phyloP scores from a whole-genome alignment of 2,888 invertebrate species.

The Heliconius ethilla region DNA sequence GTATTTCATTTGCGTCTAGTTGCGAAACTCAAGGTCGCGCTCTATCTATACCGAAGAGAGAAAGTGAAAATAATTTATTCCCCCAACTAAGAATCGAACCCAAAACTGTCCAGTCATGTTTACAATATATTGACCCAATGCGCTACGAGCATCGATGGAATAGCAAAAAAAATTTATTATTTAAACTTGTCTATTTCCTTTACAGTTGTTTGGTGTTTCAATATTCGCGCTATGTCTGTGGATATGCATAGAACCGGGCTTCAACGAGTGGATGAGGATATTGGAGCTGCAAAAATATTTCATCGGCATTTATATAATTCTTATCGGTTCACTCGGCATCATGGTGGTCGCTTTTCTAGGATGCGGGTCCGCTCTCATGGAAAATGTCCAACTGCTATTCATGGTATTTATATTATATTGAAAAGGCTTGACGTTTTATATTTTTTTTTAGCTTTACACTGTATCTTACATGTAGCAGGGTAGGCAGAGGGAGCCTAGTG shows the following conservation, averaged over 20 bases:
- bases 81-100: background rate
- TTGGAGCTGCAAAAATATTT: conserved; percentile 89
- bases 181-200: conserved; percentile 45
- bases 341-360: conserved; percentile 91
- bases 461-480: too few relatives aligned
- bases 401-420: conserved; percentile 80
- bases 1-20: too few relatives aligned
- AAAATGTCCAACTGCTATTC: conserved; percentile 85
- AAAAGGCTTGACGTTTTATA: background rate
- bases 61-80: background rate
- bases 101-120: background rate
- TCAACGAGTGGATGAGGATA: conserved; percentile 90
- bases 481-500: too few relatives aligned
- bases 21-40: too few relatives aligned
- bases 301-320: conserved; percentile 91
- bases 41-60: background rate
- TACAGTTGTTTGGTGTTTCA: conserved; percentile 89
- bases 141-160: background rate
- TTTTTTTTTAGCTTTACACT: too few relatives aligned
- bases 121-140: background rate
- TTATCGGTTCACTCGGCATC: conserved; percentile 86
- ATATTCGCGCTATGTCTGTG: conserved; percentile 91
- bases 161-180: background rate
- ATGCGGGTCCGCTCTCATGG: conserved; percentile 91
- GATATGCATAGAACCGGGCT: conserved; percentile 90